Percentiles rank a stretch among this genome's conserved stretches.
Evolutionary conservation across 2,888 invertebrate species (phyloP).

Genomic region (Celastrina argiolus): DNA sequence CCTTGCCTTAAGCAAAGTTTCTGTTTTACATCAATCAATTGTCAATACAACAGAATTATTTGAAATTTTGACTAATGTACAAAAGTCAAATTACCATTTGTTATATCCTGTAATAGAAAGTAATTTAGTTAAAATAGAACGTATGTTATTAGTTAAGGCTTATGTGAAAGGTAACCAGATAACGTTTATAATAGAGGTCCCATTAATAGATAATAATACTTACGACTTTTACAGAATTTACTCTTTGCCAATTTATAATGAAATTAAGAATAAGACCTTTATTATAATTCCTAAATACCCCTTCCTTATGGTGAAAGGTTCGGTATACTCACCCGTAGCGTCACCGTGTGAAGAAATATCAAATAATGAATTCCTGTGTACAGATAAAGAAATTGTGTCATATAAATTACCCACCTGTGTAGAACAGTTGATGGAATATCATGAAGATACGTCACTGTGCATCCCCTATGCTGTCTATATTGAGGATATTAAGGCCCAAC

Average conservation of each 20-base stretch:
- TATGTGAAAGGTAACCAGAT: constrained; percentile 31
- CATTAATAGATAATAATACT: constrained; percentile 23
- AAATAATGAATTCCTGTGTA: constrained; percentile 25
- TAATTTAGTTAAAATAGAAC: constrained; percentile 32
- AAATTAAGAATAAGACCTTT: constrained; percentile 23
- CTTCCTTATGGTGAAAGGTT: constrained; percentile 32
- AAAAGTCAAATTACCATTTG: constrained; percentile 26
- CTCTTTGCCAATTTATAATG: constrained; percentile 26
- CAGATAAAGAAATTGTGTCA: constrained; percentile 28
- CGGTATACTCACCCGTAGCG: constrained; percentile 27
- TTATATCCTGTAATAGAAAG: constrained; percentile 25
- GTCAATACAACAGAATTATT: constrained; percentile 22
- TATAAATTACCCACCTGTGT: constrained; percentile 12
- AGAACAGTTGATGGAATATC: constrained; percentile 21
- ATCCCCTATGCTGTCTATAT: constrained; percentile 11
- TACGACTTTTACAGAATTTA: constrained; percentile 30
- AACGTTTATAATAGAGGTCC: constrained; percentile 32
- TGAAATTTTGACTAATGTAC: constrained; percentile 17
- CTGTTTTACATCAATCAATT: constrained; percentile 23
- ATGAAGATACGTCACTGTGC: constrained; percentile 19
- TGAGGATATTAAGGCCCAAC: too few relatives aligned
- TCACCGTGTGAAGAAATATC: constrained; percentile 27
- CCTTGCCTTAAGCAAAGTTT: constrained; percentile 24
- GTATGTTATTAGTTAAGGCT: constrained; percentile 29
- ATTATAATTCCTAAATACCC: constrained; percentile 31